phyloP scores from a whole-genome alignment of 2,888 invertebrate genomes.

The Tethea ocularis region DNA sequence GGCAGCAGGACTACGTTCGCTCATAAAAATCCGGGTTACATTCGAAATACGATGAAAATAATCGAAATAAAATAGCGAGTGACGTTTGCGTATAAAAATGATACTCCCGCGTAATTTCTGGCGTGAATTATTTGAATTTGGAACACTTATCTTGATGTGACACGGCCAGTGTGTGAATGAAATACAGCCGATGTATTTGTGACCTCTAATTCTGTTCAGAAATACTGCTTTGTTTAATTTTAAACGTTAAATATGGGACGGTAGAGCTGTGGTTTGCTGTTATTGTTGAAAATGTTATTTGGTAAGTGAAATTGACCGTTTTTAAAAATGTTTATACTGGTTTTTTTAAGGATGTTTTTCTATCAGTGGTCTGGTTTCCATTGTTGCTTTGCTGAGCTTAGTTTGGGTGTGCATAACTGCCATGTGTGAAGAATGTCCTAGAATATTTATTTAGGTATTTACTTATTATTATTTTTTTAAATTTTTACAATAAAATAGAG shows the following conservation, averaged over 20 bases:
- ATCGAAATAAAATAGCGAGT: slow-evolving; percentile 33
- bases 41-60: slow-evolving; percentile 38
- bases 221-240: slow-evolving; percentile 1
- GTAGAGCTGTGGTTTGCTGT: not conserved
- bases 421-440: no score
- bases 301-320: not conserved
- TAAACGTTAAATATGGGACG: not conserved
- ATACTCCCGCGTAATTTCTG: slow-evolving; percentile 32
- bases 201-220: not conserved
- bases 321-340: not conserved
- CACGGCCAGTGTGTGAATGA: slow-evolving; percentile 53
- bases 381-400: no score
- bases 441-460: no score
- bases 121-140: slow-evolving; percentile 51
- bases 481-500: no score
- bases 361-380: no score
- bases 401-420: no score
- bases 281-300: not conserved
- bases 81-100: slow-evolving; percentile 26
- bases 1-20: slow-evolving; percentile 50
- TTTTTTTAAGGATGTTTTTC: not conserved
- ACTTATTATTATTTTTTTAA: no score
- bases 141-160: slow-evolving; percentile 41
- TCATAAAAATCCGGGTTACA: slow-evolving; percentile 39
- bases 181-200: slow-evolving; percentile 22